Percentiles rank a stretch among this genome's conserved stretches.
Evolutionary conservation across 2,113 vertebrate genomes (phyloP).

Genomic region (Leuciscus idus): DNA sequence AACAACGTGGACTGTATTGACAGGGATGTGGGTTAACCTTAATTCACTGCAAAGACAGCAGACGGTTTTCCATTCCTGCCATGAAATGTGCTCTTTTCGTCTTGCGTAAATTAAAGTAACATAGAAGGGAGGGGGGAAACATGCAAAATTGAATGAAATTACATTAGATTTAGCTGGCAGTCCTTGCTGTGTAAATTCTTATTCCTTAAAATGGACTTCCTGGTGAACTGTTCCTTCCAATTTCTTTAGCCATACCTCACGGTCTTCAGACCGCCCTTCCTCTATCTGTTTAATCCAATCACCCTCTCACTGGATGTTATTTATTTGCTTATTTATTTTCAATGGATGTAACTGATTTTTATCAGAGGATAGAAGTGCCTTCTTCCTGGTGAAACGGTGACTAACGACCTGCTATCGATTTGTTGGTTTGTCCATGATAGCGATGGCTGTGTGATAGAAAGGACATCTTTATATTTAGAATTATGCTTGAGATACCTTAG

Average conservation of each 20-base stretch:
- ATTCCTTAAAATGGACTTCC: constrained; percentile 75
- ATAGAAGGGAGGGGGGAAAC: constrained; percentile 65
- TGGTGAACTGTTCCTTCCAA: constrained; percentile 72
- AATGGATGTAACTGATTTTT: constrained; percentile 74
- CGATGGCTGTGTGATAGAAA: constrained; percentile 55
- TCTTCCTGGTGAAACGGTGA: constrained; percentile 76
- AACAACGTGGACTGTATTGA: not conserved
- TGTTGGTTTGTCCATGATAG: constrained; percentile 65
- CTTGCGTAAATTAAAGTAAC: constrained; percentile 62
- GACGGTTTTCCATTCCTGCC: constrained; percentile 48
- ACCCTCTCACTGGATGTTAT: constrained; percentile 74
- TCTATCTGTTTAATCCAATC: constrained; percentile 75
- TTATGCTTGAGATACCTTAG: constrained; percentile 6
- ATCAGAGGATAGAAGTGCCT: constrained; percentile 66
- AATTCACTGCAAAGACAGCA: constrained; percentile 10
- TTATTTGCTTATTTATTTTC: constrained; percentile 81
- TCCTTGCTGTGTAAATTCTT: constrained; percentile 75
- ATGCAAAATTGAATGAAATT: constrained; percentile 77
- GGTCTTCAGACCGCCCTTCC: constrained; percentile 65
- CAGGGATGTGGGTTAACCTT: constrained; percentile 24
- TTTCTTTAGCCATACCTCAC: constrained; percentile 74
- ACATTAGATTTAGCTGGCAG: constrained; percentile 74
- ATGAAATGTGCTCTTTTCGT: constrained; percentile 63
- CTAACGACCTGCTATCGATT: constrained; percentile 73
- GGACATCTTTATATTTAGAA: constrained; percentile 36